Evolutionary conservation across 2,888 invertebrate genomes (phyloP).

Genomic region (Acleris cristana): DNA sequence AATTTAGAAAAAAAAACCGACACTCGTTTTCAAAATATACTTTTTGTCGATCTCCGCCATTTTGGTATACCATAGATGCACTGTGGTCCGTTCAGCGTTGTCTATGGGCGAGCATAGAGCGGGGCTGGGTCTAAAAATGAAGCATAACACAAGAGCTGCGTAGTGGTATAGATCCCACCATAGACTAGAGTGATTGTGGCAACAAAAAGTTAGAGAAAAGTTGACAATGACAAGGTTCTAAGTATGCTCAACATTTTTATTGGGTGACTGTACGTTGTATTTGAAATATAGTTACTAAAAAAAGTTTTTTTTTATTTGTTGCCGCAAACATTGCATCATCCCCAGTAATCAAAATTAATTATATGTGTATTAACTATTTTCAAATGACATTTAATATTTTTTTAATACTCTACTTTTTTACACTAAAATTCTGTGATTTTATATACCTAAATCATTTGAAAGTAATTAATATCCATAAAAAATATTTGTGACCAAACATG

Average conservation of each 20-base stretch:
- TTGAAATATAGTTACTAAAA: too few species aligned
- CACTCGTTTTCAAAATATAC: conserved; percentile 52
- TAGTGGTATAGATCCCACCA: conserved; percentile 49
- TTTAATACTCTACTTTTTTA: too few species aligned
- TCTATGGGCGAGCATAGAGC: conserved; percentile 45
- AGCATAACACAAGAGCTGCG: conserved; percentile 71
- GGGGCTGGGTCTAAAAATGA: conserved; percentile 57
- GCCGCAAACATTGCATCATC: conserved; percentile 2
- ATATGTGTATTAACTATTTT: conserved; percentile 2
- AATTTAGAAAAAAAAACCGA: conserved; percentile 43
- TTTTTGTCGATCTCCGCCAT: conserved; percentile 47
- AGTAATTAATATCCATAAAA: too few species aligned
- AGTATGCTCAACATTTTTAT: too few species aligned
- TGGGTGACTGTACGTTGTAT: too few species aligned
- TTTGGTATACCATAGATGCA: conserved; percentile 45
- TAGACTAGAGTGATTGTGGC: conserved; percentile 33
- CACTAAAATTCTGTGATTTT: too few species aligned
- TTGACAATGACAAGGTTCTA: too few species aligned
- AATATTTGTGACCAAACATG: too few species aligned
- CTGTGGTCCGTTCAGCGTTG: conserved; percentile 40
- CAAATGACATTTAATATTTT: background rate
- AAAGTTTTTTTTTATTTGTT: background rate
- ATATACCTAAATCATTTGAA: too few species aligned
- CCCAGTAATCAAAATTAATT: too few species aligned
- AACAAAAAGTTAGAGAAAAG: background rate